Evolutionary conservation across 92 coral and sea anemone genomes (phyloP).

Genomic region (Porites lobata): DNA sequence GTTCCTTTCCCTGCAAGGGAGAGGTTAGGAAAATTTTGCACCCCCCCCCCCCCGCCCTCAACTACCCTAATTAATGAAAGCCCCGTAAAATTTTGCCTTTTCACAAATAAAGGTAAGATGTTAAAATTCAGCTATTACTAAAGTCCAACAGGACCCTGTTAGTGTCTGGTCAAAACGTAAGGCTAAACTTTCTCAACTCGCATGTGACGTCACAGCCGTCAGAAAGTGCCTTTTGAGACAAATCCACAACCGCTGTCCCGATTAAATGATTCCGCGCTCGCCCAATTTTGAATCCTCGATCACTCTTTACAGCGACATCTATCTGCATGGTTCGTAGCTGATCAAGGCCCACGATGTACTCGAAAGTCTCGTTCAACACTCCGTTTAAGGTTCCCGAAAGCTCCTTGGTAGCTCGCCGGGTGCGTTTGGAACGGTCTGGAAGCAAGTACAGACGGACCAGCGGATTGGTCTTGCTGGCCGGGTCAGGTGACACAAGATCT

Average conservation of each 20-base stretch:
- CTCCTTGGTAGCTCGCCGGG: conserved; percentile 83
- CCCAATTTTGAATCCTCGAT: conserved; percentile 75
- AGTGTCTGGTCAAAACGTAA: not conserved
- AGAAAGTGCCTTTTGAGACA: conserved; percentile 78
- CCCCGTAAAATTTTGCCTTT: too few species aligned
- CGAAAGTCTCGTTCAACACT: conserved; percentile 88
- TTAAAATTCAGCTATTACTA: not conserved
- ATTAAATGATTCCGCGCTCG: conserved; percentile 83
- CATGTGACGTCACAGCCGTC: conserved; percentile 67
- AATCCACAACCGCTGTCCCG: conserved; percentile 76
- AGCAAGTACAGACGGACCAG: conserved; percentile 93
- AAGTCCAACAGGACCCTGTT: not conserved
- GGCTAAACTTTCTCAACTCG: conserved; percentile 69
- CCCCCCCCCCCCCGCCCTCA: too few species aligned
- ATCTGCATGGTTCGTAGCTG: conserved; percentile 76
- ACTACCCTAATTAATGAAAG: too few species aligned
- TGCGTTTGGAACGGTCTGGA: conserved; percentile 97
- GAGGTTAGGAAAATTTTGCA: too few species aligned
- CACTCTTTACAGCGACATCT: conserved; percentile 95
- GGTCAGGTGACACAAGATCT: conserved; percentile 80
- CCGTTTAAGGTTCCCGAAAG: conserved; percentile 76
- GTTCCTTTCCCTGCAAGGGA: too few species aligned
- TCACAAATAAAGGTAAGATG: too few species aligned
- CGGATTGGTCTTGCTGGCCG: conserved; percentile 90
- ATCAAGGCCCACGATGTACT: conserved; percentile 85